phyloP scores from a whole-genome alignment of 2,888 invertebrate genomes.

The Teleiodes luculella region DNA sequence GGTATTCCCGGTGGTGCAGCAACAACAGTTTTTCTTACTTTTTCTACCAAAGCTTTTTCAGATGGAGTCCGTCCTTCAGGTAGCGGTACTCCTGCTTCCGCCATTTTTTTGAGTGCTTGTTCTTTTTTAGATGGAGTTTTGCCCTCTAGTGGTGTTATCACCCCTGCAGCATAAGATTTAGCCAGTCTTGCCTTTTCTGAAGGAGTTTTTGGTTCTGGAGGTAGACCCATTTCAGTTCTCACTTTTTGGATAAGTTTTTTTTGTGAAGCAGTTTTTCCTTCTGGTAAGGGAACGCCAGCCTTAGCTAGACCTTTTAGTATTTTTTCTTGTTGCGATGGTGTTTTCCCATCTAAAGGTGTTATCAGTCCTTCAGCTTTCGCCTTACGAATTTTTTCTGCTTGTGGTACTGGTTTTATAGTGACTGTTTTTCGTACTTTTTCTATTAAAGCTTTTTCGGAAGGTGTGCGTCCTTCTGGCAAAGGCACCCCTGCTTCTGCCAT shows the following conservation, averaged over 20 bases:
- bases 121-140: slow-evolving; percentile 41
- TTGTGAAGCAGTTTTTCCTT: slow-evolving; percentile 40
- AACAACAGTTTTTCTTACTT: slow-evolving; percentile 20
- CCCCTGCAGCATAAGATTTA: too few relatives aligned
- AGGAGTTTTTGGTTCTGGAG: slow-evolving; percentile 28
- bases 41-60: too few relatives aligned
- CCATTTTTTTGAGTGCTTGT: not conserved
- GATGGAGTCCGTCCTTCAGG: too few relatives aligned
- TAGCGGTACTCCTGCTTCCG: too few relatives aligned
- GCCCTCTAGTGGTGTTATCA: slow-evolving; percentile 35
- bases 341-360: slow-evolving; percentile 16
- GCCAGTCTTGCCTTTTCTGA: slow-evolving; percentile 29
- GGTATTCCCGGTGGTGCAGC: slow-evolving; percentile 5
- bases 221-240: slow-evolving; percentile 28
- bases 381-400: slow-evolving; percentile 25
- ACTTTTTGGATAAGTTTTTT: slow-evolving; percentile 30
- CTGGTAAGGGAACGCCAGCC: slow-evolving; percentile 27
- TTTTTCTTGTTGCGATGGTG: not conserved
- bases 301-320: not conserved
- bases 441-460: slow-evolving; percentile 25
- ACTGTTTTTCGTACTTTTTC: not conserved
- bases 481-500: slow-evolving; percentile 30
- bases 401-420: not conserved
- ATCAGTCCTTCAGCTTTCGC: slow-evolving; percentile 29
- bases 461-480: slow-evolving; percentile 27